Evolutionary conservation across 2,797 vertebrate species (phyloP), one percentile per base, ranked within the genome.

Genomic region (Dromococcyx pavoninus): DNA sequence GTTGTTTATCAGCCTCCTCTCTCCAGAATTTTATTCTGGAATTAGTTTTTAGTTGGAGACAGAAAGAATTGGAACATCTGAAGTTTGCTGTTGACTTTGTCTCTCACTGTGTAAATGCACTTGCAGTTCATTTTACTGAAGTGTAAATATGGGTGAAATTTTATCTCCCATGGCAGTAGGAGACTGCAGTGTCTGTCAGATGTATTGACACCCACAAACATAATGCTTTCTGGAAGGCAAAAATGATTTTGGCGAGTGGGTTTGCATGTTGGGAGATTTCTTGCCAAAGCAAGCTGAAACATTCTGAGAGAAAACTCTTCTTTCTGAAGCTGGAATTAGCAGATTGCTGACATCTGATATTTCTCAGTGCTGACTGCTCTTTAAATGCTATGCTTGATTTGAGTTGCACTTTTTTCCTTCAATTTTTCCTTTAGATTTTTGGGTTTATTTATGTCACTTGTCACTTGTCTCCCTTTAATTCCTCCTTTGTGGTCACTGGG

Each of bases 291-390:
- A 74, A 58, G 57, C 28, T 77, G 92, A 75, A 90, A 80, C 0
- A 1, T 16, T 91, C 60, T 78, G 75, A 77, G 61, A 64, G 67
- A 77, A 86, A 95, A 74, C 58, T 58, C 61, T 76, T 75, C 50
- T 53, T 46, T 78, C 35, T 83, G 54, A 72, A 91, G 50, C 48
- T 75, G 56, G 58, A 91, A 51, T 61, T 54, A 95, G 82, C 93
- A 91, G 86, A 89, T 72, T 96, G 89, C 91, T 94, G 91, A 92
- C 88, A 84, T 75, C 76, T 80, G 83, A 66, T 65, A 33, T 74
- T 94, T 91, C 83, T 62, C 46, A 10, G 54, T 51, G 70, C 91
- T 96, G 91, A 72, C 58, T 81, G 89, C 80, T 94, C 82, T 91
- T 25, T 58, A 54, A 78, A 77, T 30, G 77, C 71, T 72, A 1